Evolutionary conservation across 2,888 invertebrate genomes (phyloP), one percentile per base, ranked within the genome.

Genomic region (Drosophila meridiana): DNA sequence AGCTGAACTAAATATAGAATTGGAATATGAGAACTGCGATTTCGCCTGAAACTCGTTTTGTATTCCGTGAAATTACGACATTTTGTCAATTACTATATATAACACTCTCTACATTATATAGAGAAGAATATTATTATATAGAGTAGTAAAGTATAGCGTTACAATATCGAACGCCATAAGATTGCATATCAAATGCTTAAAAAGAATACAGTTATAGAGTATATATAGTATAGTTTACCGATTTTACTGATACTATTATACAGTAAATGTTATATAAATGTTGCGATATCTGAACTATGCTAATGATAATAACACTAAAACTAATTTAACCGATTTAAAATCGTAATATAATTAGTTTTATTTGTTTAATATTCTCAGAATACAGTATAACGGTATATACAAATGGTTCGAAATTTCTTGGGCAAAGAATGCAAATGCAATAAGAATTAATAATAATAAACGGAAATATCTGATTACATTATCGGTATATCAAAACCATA

Each of bases 1-100:
- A 26, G 5, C 8, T 45, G 14, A 59, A 36, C 38, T 50, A 60
- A 50, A 26, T 32, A 20, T 50, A 32, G 14, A 40, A 50, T 50
- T 14, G 13, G 5, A 60, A 20, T 60, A 40, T 38, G 7, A 14
- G 8, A 45, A 56, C n/a, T n/a, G n/a, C n/a, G 5, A 20, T 20
- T 34, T 50, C 30, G 32, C 50, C n/a, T 32, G 34, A 7, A 34
- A 34, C 1, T 34, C 4, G 6, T 34, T 34, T 34, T 34, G 6
- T 9, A 40, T 14, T 40, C 38, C 38, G 14, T 40, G 5, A 40
- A 14, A 2, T 14, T 40, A 14, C 14, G 14, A 0, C 40, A 40
- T 13, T 38, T 13, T 40, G 8, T 9, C 3, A 11, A 38, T 38
- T 34, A 34, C 34, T 6, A 34, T 34, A 34, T 6, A 34, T 34